Evolutionary conservation across 2,888 invertebrate genomes (phyloP).

Genomic region (Thecocarcelia acutangulata): DNA sequence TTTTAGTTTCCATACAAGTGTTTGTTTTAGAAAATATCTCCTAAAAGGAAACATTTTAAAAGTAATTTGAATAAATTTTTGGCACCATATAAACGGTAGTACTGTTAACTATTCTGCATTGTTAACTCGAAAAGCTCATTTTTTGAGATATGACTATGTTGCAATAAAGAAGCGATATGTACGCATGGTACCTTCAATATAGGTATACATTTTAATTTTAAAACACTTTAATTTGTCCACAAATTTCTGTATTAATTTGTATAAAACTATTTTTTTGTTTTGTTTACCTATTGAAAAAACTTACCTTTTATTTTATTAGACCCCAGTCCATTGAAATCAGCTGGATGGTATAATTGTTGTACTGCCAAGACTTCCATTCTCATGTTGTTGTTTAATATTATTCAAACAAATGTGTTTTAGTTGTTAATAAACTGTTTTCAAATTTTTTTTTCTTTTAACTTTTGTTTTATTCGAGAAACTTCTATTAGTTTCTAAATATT

Average conservation of each 20-base stretch:
- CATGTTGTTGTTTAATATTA: conserved; percentile 35
- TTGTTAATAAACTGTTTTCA: conserved; percentile 40
- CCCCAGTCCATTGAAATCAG: conserved; percentile 58
- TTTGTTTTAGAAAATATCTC: no score
- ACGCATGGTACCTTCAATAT: no score
- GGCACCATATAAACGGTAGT: no score
- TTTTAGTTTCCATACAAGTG: no score
- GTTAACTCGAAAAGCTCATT: no score
- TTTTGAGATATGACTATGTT: no score
- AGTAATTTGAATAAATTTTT: no score
- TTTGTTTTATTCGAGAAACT: conserved; percentile 40
- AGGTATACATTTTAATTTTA: no score
- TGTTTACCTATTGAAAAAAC: background rate
- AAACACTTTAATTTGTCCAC: background rate
- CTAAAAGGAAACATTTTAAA: no score
- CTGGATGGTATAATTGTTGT: conserved; percentile 69
- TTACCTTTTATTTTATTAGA: conserved; percentile 69
- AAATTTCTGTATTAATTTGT: background rate
- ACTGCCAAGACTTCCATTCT: conserved; percentile 70
- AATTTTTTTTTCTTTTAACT: conserved; percentile 20
- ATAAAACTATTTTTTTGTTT: background rate
- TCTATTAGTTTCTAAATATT: conserved; percentile 45
- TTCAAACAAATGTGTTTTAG: conserved; percentile 36
- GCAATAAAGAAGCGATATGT: no score
- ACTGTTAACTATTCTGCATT: no score